Conservation (phyloP, 2,797 vertebrate genomes). For the Epinephelus malabaricus region DNA sequence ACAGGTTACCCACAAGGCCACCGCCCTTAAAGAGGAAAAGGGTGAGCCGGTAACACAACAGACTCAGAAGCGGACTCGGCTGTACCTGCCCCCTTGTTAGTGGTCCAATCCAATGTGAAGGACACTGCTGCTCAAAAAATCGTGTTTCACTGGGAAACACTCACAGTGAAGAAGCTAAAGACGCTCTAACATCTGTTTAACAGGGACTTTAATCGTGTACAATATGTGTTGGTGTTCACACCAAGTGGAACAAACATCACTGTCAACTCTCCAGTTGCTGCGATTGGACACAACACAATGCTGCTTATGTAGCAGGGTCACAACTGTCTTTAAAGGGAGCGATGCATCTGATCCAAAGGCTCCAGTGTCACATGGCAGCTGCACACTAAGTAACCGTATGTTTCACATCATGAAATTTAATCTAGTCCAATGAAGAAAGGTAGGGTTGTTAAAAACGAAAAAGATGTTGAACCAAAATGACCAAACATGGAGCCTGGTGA, state of each 20-base stretch:
- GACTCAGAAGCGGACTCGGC: too few species aligned
- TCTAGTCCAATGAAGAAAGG: background rate
- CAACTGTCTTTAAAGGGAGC: constrained; percentile 35
- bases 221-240: constrained; percentile 3
- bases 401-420: background rate
- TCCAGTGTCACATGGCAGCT: constrained; percentile 27
- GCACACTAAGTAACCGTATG: background rate
- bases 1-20: too few species aligned
- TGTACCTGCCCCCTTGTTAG: too few species aligned
- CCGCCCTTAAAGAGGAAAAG: too few species aligned
- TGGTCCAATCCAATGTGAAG: too few species aligned
- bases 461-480: background rate
- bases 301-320: constrained; percentile 29
- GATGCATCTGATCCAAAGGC: constrained; percentile 10
- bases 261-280: constrained; percentile 35
- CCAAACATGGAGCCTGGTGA: background rate
- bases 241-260: background rate
- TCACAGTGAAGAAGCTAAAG: too few species aligned
- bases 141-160: too few species aligned
- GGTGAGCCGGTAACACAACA: too few species aligned
- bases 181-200: too few species aligned
- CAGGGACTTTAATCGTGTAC: background rate
- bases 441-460: background rate
- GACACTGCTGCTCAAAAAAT: too few species aligned
- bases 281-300: constrained; percentile 34